Percentiles rank a stretch among this genome's conserved stretches.
Conservation (phyloP, 1,140 invertebrate genomes). For the Bombus superbus region DNA sequence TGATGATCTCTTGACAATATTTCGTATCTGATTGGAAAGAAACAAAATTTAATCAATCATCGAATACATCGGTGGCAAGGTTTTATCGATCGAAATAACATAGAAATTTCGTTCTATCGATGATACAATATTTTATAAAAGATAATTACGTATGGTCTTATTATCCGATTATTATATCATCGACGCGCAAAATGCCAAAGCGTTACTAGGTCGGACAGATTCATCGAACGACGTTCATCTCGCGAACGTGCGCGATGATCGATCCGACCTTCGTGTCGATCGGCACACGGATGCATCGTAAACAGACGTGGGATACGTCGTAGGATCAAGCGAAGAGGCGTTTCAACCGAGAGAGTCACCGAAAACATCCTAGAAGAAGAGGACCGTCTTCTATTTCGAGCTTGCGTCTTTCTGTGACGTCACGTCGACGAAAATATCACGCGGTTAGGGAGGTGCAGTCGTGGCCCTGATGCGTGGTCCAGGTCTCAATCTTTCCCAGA, state of each 20-base stretch:
- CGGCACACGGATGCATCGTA: slow-evolving; percentile 59
- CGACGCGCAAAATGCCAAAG: not conserved
- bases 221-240: not conserved
- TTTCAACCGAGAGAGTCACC: slow-evolving; percentile 50
- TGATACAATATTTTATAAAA: not conserved
- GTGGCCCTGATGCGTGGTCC: slow-evolving; percentile 72
- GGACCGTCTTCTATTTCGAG: slow-evolving; percentile 78
- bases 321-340: slow-evolving; percentile 55
- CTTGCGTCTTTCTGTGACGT: slow-evolving; percentile 77
- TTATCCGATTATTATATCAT: not conserved
- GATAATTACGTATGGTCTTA: not conserved
- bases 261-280: slow-evolving; percentile 56
- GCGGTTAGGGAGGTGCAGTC: slow-evolving; percentile 73
- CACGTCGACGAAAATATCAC: slow-evolving; percentile 79
- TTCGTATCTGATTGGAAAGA: not conserved
- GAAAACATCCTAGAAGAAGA: slow-evolving; percentile 77
- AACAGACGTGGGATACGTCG: slow-evolving; percentile 64
- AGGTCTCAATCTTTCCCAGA: slow-evolving; percentile 79
- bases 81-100: not conserved
- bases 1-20: slow-evolving; percentile 19
- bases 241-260: slow-evolving; percentile 61
- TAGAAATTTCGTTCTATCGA: not conserved
- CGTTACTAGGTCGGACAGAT: not conserved
- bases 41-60: not conserved
- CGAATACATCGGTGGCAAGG: rapidly evolving